Evolutionary conservation across 1,140 invertebrate species (phyloP), one percentile per base, ranked within the genome.

Genomic region (Aradophagus sp.): DNA sequence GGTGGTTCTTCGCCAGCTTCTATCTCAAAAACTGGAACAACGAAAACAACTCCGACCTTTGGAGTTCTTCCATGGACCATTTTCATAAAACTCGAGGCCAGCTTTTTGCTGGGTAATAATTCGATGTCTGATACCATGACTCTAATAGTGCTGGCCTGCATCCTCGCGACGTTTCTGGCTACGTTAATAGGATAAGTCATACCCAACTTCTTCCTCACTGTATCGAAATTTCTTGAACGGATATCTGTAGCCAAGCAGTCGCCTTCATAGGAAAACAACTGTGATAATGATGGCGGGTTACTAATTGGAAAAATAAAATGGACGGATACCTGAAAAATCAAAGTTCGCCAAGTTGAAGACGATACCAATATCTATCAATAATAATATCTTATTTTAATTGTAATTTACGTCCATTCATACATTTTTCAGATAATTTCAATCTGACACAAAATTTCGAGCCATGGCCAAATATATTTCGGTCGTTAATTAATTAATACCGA

Each of bases 71-170:
- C 75, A 48, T 82, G 79, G 0, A 91, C 76, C 89, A 92, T 90
- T 52, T 86, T 77, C 2, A 89, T 74, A 70, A 92, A 92, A 61
- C 87, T 87, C 5, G 85, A 83, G 1, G 91, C 90, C 42, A 93
- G 79, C 61, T 86, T 86, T 20, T 87, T 82, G 71, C 91, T 92
- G 0, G 91, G 91, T 38, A 92, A 86, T 45, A 94, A 85, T 79
- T 94, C 92, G 53, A 93, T 90, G 78, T 94, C 93, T 4, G 90
- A 91, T 0, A 93, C 93, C 72, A 95, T 81, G 42, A 94, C 89
- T 76, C 91, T 89, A 45, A 87, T 81, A 6, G 91, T 91, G 17
- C 77, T 80, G 1, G 91, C 87, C 10, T 88, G 86, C 32, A 83
- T 86, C 55, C 91, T 86, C 0, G 92, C 92, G 1, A 89, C 89